Evolutionary conservation across 2,888 invertebrate species (phyloP).

Genomic region (Coleophora flavipennella): DNA sequence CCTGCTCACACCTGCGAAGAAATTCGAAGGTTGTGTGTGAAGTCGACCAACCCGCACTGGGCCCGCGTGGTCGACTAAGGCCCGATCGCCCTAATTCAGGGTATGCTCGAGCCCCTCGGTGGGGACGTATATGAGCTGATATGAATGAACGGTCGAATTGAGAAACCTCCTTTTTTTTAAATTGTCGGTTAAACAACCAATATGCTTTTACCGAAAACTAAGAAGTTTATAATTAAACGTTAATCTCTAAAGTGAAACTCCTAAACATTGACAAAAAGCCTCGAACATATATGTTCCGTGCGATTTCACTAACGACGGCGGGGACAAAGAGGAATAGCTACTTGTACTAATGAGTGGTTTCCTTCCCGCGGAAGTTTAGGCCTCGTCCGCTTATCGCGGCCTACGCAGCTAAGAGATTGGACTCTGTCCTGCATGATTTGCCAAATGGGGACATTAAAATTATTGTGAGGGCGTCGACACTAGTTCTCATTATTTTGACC

Average conservation of each 20-base stretch:
- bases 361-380: slow-evolving; percentile 17
- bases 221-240: too few relatives aligned
- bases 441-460: slow-evolving; percentile 22
- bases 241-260: not conserved
- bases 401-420: slow-evolving; percentile 27
- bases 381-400: not conserved
- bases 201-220: too few relatives aligned
- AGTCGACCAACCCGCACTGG: too few relatives aligned
- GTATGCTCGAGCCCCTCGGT: too few relatives aligned
- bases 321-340: slow-evolving; percentile 15
- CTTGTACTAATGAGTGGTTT: slow-evolving; percentile 24
- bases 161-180: too few relatives aligned
- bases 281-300: slow-evolving; percentile 7
- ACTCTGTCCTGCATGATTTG: slow-evolving; percentile 22
- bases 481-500: slow-evolving; percentile 3
- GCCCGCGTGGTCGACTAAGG: too few relatives aligned
- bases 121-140: too few relatives aligned
- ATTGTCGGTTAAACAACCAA: too few relatives aligned
- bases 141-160: too few relatives aligned
- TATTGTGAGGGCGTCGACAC: slow-evolving; percentile 12
- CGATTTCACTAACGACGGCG: slow-evolving; percentile 14
- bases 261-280: slow-evolving; percentile 8
- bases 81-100: too few relatives aligned
- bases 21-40: too few relatives aligned
- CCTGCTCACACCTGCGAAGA: too few relatives aligned